Conservation (phyloP, 2,113 vertebrate species). For the Phrynocephalus versicolor region DNA sequence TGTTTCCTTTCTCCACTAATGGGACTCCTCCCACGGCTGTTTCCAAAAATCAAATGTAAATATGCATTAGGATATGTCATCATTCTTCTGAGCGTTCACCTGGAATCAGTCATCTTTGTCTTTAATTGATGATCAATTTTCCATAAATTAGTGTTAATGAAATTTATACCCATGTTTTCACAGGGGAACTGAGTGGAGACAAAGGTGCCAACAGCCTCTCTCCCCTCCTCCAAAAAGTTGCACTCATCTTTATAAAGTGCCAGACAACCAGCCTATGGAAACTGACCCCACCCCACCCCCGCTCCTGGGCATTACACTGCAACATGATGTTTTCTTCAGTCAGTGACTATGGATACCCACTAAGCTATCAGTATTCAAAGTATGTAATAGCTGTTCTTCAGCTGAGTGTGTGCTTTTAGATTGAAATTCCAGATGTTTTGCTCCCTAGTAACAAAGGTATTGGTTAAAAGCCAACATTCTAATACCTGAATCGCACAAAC, state of each 20-base stretch:
- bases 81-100: constrained; percentile 38
- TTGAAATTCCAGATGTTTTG: neutral
- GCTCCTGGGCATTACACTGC: no score
- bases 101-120: constrained; percentile 45
- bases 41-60: constrained; percentile 40
- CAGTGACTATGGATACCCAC: neutral
- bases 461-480: neutral
- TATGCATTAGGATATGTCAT: constrained; percentile 40
- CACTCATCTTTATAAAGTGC: neutral
- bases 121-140: constrained; percentile 39
- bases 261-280: rapidly evolving
- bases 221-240: rapidly evolving
- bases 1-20: neutral
- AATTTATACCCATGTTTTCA: constrained; percentile 22
- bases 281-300: neutral
- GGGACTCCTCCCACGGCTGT: constrained; percentile 7
- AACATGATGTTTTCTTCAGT: neutral
- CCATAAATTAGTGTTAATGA: constrained; percentile 39
- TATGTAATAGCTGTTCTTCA: neutral
- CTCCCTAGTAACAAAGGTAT: neutral
- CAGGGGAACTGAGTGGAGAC: neutral
- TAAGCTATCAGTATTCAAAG: neutral
- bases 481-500: constrained; percentile 3
- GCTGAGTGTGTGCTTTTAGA: neutral
- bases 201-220: constrained; percentile 1